These are phyloP conservation scores for Phalera bucephala DNA, from an alignment of 2,888 invertebrate species.

Conservation along the genomic window DNA sequence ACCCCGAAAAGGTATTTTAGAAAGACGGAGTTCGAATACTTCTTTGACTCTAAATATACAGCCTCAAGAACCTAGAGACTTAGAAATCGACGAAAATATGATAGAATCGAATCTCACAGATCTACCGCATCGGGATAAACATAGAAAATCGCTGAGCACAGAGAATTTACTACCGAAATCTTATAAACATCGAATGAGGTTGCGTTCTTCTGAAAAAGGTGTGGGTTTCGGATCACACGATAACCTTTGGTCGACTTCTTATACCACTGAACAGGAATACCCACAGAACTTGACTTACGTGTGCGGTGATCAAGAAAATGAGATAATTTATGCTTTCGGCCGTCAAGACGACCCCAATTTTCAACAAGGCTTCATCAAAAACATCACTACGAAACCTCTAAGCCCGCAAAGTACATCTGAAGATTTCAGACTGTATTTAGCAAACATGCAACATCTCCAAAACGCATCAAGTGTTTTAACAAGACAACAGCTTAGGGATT, in stretches of 20 bases:
- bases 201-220: constrained; percentile 55
- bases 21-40: constrained; percentile 91
- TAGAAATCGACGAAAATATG: constrained; percentile 70
- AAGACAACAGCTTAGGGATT: constrained; percentile 83
- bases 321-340: constrained; percentile 76
- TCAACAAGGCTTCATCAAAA: constrained; percentile 69
- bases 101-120: constrained; percentile 63
- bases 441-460: constrained; percentile 88
- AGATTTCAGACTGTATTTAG: constrained; percentile 87
- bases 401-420: constrained; percentile 86
- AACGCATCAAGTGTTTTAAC: constrained; percentile 86
- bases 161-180: constrained; percentile 83
- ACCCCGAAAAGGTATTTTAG: constrained; percentile 85
- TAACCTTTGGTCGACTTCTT: constrained; percentile 75
- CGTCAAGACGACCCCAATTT: constrained; percentile 63
- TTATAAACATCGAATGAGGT: constrained; percentile 63
- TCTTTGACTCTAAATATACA: constrained; percentile 87
- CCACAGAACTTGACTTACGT: constrained; percentile 70
- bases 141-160: constrained; percentile 84
- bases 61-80: constrained; percentile 68
- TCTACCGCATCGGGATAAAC: constrained; percentile 61
- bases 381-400: constrained; percentile 85
- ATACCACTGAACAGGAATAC: constrained; percentile 60
- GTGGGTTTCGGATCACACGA: constrained; percentile 75
- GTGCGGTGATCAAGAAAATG: constrained; percentile 76